Conservation (phyloP, 2,797 vertebrate genomes). For the Pseudopleuronectes americanus region DNA sequence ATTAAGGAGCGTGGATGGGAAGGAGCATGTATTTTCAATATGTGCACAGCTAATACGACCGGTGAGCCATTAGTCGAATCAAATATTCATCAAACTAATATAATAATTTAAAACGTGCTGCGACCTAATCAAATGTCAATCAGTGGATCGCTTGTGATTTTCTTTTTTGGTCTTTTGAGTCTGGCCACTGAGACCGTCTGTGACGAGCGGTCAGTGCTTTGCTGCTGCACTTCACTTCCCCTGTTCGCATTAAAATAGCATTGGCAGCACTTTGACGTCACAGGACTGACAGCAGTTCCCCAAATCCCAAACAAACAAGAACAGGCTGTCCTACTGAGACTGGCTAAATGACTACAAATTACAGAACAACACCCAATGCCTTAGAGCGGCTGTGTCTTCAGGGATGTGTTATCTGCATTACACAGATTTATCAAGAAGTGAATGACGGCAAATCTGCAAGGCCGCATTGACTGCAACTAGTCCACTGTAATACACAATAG, state of each 20-base stretch:
- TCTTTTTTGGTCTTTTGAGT: not conserved
- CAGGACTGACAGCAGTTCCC: constrained; percentile 31
- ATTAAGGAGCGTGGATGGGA: constrained; percentile 47
- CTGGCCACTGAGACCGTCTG: not conserved
- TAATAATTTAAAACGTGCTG: constrained; percentile 13
- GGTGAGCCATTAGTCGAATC: constrained; percentile 22
- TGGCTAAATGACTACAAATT: constrained; percentile 16
- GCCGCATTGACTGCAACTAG: not conserved
- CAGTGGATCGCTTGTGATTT: not conserved
- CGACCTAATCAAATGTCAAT: not conserved
- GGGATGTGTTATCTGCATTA: constrained; percentile 22
- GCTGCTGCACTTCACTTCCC: constrained; percentile 13
- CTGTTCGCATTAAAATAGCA: constrained; percentile 19
- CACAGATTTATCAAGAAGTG: constrained; percentile 7
- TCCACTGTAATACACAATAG: not conserved
- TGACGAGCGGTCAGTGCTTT: constrained; percentile 8
- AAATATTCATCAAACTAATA: constrained; percentile 24
- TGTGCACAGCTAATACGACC: constrained; percentile 57
- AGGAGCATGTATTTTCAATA: constrained; percentile 48
- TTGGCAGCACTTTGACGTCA: constrained; percentile 27
- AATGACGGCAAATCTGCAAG: constrained; percentile 6
- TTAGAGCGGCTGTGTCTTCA: not conserved
- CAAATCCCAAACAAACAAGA: constrained; percentile 36
- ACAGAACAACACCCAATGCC: constrained; percentile 6
- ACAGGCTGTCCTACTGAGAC: constrained; percentile 19